Evolutionary conservation across 64 coral and sea anemone genomes (phyloP).

Genomic region (Stichodactyla mertensii): DNA sequence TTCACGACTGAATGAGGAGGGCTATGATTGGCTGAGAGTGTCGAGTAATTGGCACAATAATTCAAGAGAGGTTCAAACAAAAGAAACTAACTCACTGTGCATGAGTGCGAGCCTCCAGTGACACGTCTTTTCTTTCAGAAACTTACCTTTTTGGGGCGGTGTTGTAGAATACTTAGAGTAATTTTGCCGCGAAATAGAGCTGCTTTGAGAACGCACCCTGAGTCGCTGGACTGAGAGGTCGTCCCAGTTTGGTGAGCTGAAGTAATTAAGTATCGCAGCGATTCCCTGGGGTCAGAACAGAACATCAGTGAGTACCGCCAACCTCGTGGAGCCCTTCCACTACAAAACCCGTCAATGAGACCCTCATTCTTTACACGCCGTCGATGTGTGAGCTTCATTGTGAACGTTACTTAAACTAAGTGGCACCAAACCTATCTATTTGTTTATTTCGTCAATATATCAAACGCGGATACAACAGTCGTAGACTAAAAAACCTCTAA

Average conservation of each 20-base stretch:
- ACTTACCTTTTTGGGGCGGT: not conserved
- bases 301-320: not conserved
- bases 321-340: not conserved
- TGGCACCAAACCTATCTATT: not conserved
- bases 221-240: not conserved
- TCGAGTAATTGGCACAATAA: constrained; percentile 18
- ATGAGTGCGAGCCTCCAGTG: not conserved
- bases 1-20: constrained; percentile 1
- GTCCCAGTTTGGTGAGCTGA: not conserved
- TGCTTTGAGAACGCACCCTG: not conserved
- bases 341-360: not conserved
- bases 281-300: not conserved
- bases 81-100: not conserved
- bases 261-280: not conserved
- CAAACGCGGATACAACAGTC: not conserved
- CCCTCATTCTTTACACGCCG: not conserved
- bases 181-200: not conserved
- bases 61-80: not conserved
- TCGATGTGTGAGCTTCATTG: not conserved
- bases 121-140: not conserved
- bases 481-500: not conserved
- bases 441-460: not conserved
- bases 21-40: constrained; percentile 3
- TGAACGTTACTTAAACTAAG: not conserved
- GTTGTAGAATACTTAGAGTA: not conserved